Evolutionary conservation across 2,888 invertebrate genomes (phyloP).

Genomic region (Cryptocheilus praepositus): DNA sequence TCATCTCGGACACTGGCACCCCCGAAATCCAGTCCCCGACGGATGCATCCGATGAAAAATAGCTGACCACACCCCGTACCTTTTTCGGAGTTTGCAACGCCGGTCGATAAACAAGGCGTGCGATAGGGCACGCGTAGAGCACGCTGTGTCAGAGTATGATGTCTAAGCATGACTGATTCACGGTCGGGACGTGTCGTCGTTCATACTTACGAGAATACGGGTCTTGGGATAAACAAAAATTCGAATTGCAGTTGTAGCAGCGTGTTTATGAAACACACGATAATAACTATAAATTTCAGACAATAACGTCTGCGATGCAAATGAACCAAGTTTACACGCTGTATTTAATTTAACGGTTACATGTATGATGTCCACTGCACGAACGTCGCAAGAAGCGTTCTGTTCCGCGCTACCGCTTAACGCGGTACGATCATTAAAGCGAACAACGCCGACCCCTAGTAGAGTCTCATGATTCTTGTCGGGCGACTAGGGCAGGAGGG

Average conservation of each 20-base stretch:
- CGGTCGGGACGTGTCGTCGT: too few relatives aligned
- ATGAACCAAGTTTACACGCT: too few relatives aligned
- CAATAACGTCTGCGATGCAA: too few relatives aligned
- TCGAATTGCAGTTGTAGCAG: too few relatives aligned
- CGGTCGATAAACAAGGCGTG: constrained; percentile 44
- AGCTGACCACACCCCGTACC: constrained; percentile 49
- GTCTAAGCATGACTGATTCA: constrained; percentile 15
- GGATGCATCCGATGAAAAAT: constrained; percentile 22
- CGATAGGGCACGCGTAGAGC: constrained; percentile 36
- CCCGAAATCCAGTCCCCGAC: not conserved
- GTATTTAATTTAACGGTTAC: too few relatives aligned
- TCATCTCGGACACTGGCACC: too few relatives aligned
- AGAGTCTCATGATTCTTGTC: not conserved
- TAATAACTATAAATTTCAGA: too few relatives aligned
- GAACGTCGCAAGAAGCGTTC: not conserved
- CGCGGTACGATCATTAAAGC: too few relatives aligned
- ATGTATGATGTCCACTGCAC: not conserved
- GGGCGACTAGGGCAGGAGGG: constrained; percentile 8
- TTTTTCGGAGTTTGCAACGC: constrained; percentile 41
- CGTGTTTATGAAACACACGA: too few relatives aligned
- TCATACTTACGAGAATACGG: too few relatives aligned
- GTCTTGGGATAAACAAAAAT: too few relatives aligned
- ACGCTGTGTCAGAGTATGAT: constrained; percentile 33
- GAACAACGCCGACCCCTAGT: not conserved
- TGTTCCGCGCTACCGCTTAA: too few relatives aligned